Evolutionary conservation across 2,113 vertebrate species (phyloP), one percentile per base, ranked within the genome.

Genomic region (Silurus glanis): DNA sequence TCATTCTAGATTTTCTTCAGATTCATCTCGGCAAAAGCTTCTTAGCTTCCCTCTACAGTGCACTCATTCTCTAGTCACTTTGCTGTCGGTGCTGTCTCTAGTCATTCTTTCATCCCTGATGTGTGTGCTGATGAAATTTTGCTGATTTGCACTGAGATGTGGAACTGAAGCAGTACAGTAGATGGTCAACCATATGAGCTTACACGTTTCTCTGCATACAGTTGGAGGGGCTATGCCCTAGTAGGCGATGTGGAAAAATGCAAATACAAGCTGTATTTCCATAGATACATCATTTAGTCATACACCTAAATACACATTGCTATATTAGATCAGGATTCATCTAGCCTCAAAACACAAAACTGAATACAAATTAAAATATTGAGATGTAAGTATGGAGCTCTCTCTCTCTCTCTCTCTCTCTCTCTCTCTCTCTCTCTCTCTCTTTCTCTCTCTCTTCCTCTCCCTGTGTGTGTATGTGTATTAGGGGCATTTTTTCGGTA

Each of bases 211-310:
- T 84, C 85, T 62, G 86, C 87, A 86, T 80, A 58, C 86, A 80
- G 58, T 49, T 78, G 64, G 88, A 83, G 88, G 88, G 88, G 88
- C 83, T 25, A 93, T 89, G 92, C 89, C 87, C 87, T 93, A 93
- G 88, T 87, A 92, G 91, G 89, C 91, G 84, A 87, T 45, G 78
- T 86, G 90, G 90, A 93, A 94, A 93, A 90, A 92, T 78, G 59
- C 58, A 64, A 59, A 75, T 80, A 55, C 55, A 85, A 76, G 66
- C 47, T 74, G 37, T 93, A 93, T 93, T 91, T 93, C 91, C 89
- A 90, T 92, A 87, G n/a, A 76, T 76, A 76, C 45, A 76, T 76
- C 23, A 76, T 53, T 76, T 5, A 53, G 12, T 23, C 21, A 19
- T n/a, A 23, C 47, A 76, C 74, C 49, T 76, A 51, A 10, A n/a